Evolutionary conservation across 2,113 vertebrate genomes (phyloP), one percentile per base, ranked within the genome.

Genomic region (Cebidichthys violaceus): DNA sequence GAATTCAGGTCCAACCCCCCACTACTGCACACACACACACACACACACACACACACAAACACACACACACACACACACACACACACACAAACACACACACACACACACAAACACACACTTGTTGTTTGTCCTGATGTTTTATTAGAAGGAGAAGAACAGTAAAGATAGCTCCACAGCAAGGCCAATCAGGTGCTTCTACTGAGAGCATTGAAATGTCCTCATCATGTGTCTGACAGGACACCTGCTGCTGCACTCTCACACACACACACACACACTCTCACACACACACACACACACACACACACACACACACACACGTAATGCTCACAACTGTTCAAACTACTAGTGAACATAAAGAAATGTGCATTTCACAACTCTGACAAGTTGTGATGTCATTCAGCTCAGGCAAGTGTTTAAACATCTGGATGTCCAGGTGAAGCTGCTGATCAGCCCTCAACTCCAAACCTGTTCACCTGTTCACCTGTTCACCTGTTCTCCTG

Each of bases 131-230:
- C 50, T 47, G 43, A 47, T 47, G 43, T 61, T 71, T 64, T 65
- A 47, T 15, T 47, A 14, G 15, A 47, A 17, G 43, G 57, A 15
- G 13, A 24, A 24, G 14, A 31, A 67, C 33, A 20, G 33, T 33
- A 22, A 27, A 66, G 13, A 29, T 68, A 27, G 27, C 41, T 47
- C 29, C 9, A 47, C 37, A 24, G 4, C 35, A n/a, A 15, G 86
- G 85, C 87, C 90, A 90, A 92, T 86, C 41, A 90, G 83, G 50
- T 73, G 70, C 50, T 72, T 24, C 2, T 18, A 72, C 33, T 70
- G 77, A 39, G 17, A 60, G 77, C 22, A 83, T 90, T 90, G 89
- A 92, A 93, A 91, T 89, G 54, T 35, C 64, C 65, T 85, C 79
- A 79, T 73, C 45, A 47, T 70, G 22, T 47, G 50, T 74, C 72